Evolutionary conservation across 2,113 vertebrate species (phyloP), one percentile per base, ranked within the genome.

Genomic region (Holacanthus passer): DNA sequence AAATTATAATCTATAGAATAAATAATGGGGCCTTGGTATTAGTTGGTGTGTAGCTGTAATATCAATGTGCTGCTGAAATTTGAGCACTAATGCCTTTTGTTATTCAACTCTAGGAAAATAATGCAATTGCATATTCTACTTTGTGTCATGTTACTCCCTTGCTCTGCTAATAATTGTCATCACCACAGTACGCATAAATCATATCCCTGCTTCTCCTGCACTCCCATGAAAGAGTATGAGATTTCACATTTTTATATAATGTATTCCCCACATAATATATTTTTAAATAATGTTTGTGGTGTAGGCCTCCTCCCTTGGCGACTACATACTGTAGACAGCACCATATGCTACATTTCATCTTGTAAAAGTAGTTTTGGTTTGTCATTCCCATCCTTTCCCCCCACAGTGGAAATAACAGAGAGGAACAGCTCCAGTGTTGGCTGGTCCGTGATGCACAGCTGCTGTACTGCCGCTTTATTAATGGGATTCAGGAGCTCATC

Each of bases 401-500:
- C 50, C 45, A 16, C 37, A 71, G 65, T 55, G 68, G 71, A 79
- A 79, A 80, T 73, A 87, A 82, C 52, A 39, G 75, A 37, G 77
- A 66, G 71, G 58, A 59, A 29, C 64, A 81, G 63, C 65, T 67
- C 76, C 77, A 65, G 84, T 66, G 64, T 45, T 68, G 68, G 77
- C 83, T 72, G 83, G 41, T 63, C 70, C 35, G 37, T 83, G 75
- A 87, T 89, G 84, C 90, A 69, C 83, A 77, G 73, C 81, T 85
- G 88, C 81, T 60, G 43, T 53, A 75, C 85, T 32, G 71, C 70
- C 12, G 75, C 90, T 87, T 88, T 93, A 91, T 94, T 94, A 95
- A 95, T 94, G 88, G 84, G 83, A 92, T 94, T 92, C 84, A 83
- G 88, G 88, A 93, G 91, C 93, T 93, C 91, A 93, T 92, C 89